Base-by-base conservation (phyloP, 2,888 invertebrate species). In the Melanotus villosus region DNA sequence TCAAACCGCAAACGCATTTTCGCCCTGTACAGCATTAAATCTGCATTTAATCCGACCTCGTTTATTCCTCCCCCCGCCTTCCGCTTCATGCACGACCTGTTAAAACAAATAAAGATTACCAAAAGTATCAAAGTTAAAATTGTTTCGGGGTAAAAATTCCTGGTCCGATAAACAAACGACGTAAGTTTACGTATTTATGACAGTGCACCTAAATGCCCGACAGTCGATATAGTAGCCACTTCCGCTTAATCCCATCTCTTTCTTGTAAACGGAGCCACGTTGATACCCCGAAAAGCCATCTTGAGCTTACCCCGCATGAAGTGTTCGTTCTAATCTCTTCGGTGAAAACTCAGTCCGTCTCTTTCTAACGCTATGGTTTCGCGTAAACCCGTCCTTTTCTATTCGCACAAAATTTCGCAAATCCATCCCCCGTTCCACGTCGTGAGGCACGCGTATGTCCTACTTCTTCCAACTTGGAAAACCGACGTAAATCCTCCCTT, bases 241-340 rank as follows among this genome's bases (percentile, higher is more conserved):
- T 52, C 47, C 68, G 68, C 52, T 60, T 59, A 69, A 69, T 69
- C 68, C 52, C 58, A 56, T 65, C 45, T 60, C 56, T 69, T 69
- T 65, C 50, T 47, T 60, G 54, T 64, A 57, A 68, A 64, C 34
- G 56, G 19, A 34, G n/a, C 36, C 14, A 56, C 54, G 65, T 69
- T 65, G 69, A 69, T 69, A 56, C 65, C 69, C 65, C n/a, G 59
- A 65, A 68, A 69, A 69, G 65, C 69, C 59, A 50, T 41, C 60
- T 65, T 59, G 69, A 64, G 69, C 58, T 69, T 41, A 18, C 64
- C 34, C 56, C 23, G 68, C 52, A 68, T 64, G 58, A 63, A 68
- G 58, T 59, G 58, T 60, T 62, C 58, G 19, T 41, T 41, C 43
- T 68, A 64, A 68, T 64, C 64, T 57, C 45, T 52, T 52, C 38